These are phyloP conservation scores for Spodoptera litura DNA, from an alignment of 1,140 invertebrate genomes.

Conservation along the genomic window DNA sequence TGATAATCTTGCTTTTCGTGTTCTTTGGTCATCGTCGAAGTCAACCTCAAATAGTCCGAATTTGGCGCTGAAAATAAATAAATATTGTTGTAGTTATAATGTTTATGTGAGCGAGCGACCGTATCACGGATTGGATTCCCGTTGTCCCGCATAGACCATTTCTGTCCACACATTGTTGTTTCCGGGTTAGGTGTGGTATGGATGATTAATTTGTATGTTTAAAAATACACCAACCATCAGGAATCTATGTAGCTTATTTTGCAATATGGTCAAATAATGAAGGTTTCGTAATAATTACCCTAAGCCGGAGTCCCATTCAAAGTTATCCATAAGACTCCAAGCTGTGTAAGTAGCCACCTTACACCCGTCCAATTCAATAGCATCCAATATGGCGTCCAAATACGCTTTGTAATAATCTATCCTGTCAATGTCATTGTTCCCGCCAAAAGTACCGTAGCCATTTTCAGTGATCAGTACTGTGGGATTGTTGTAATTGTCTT, in stretches of 20 bases:
- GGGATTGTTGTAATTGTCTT: constrained; percentile 70
- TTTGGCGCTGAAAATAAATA: constrained; percentile 62
- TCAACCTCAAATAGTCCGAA: constrained; percentile 75
- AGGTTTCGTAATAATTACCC: constrained; percentile 49
- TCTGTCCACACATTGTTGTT: too few relatives aligned
- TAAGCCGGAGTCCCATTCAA: constrained; percentile 69
- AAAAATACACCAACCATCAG: too few relatives aligned
- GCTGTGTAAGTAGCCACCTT: constrained; percentile 66
- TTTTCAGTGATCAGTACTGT: constrained; percentile 74
- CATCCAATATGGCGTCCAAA: constrained; percentile 79
- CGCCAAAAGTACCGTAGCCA: constrained; percentile 86
- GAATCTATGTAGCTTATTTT: too few relatives aligned
- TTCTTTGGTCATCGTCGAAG: constrained; percentile 62
- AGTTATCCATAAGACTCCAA: constrained; percentile 78
- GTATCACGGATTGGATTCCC: too few relatives aligned
- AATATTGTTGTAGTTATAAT: background rate
- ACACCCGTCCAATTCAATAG: constrained; percentile 66
- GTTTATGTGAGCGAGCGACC: too few relatives aligned
- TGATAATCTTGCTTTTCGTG: constrained; percentile 59
- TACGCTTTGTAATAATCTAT: constrained; percentile 87
- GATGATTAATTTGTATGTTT: too few relatives aligned
- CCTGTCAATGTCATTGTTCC: constrained; percentile 80
- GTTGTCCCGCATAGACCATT: too few relatives aligned
- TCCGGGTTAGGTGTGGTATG: too few relatives aligned
- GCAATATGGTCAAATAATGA: background rate